A percentile compares a stretch with the other conserved stretches of the same genome.
These are phyloP conservation scores for Parascotia fuliginaria DNA, from an alignment of 2,888 invertebrate genomes.

Conservation along the genomic window DNA sequence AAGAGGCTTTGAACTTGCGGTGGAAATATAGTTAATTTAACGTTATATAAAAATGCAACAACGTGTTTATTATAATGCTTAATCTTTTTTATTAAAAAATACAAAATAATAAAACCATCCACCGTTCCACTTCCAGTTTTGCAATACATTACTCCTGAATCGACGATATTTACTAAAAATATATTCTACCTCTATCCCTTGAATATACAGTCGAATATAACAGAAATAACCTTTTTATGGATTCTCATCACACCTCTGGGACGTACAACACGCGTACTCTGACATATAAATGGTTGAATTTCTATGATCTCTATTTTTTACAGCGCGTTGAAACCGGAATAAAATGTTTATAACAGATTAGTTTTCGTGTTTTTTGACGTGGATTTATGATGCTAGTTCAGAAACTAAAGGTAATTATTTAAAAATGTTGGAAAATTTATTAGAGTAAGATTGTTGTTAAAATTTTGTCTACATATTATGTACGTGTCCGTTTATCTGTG, in stretches of 20 bases:
- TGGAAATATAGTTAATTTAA: too few relatives aligned
- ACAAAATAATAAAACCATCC: background rate
- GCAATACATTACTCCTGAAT: background rate
- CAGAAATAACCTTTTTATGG: slow-evolving; percentile 42
- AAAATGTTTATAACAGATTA: background rate
- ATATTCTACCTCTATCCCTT: slow-evolving; percentile 16
- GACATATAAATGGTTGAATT: slow-evolving; percentile 42
- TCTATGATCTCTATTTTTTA: slow-evolving; percentile 43
- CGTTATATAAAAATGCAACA: too few relatives aligned
- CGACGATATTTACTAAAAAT: background rate
- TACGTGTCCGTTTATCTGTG: too few relatives aligned
- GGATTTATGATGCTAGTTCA: background rate
- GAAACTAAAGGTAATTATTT: too few relatives aligned
- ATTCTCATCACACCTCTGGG: slow-evolving; percentile 40
- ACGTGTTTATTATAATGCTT: too few relatives aligned
- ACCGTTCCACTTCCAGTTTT: background rate
- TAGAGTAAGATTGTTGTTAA: too few relatives aligned
- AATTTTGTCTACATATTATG: too few relatives aligned
- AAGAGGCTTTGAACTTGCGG: too few relatives aligned
- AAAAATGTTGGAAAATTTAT: too few relatives aligned
- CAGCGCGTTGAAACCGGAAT: slow-evolving; percentile 6
- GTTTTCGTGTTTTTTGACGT: slow-evolving; percentile 6
- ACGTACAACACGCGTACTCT: slow-evolving; percentile 21
- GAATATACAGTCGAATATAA: slow-evolving; percentile 33
- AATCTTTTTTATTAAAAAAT: too few relatives aligned